Base-by-base conservation (phyloP, 2,113 vertebrate genomes). In the Macroglossus sobrinus region DNA sequence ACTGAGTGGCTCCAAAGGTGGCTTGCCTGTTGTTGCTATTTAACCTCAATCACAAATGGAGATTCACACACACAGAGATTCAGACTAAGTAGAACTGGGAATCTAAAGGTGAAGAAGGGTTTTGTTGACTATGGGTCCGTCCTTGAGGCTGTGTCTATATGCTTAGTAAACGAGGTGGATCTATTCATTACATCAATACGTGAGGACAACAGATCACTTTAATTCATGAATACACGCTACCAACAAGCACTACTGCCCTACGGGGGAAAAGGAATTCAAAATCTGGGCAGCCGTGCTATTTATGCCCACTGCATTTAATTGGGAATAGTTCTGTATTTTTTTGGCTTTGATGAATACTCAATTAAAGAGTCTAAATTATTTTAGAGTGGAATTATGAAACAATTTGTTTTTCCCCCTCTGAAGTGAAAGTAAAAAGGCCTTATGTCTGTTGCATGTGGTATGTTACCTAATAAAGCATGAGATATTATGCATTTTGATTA, bases 341-440 rank as follows among this genome's bases (percentile, higher is more conserved):
- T 93, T 76, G 43, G 43, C 72, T 95, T 97, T 95, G 18, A 88
- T 68, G 69, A 22, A 78, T 86, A 88, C 55, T 9, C 80, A 47
- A 57, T 63, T 75, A 16, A 96, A 85, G 95, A 88, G 68, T 81
- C 71, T 33, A 64, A 47, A 28, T 87, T 53, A 72, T 75, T 93
- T 91, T 84, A 94, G 59, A 75, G 66, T 53, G 7, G 53, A 93
- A 68, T 72, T 66, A 76, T 4, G 7, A 91, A 89, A 43, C 10
- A 47, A 57, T 96, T 68, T 80, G 55, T 84, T 93, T 50, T 90
- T 72, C 47, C 50, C 47, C 75, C 50, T 82, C 76, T 71, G 68
- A 28, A 9, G n/a, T 93, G 45, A 94, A 90, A 95, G 78, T 61
- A 68, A 85, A 89, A 76, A n/a, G n/a, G 30, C 5, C 26, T n/a